Conservation (phyloP, 2,888 invertebrate genomes). For the Drosophila kanekoi region DNA sequence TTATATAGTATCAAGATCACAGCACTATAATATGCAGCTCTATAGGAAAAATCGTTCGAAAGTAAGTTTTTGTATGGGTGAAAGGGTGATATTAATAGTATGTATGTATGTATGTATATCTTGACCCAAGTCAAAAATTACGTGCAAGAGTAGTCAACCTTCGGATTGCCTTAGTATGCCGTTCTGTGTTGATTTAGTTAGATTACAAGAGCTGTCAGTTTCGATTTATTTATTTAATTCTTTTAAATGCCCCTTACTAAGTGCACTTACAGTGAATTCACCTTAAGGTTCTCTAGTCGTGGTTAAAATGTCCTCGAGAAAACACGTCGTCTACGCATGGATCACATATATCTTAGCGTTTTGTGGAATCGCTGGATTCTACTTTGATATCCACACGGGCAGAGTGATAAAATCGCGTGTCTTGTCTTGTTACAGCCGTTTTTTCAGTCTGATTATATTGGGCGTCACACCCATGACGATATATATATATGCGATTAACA, state of each 20-base stretch:
- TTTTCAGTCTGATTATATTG: not conserved
- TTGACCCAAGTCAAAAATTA: too few relatives aligned
- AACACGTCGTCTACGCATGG: conserved; percentile 8
- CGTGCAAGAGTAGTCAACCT: too few relatives aligned
- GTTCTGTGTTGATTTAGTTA: too few relatives aligned
- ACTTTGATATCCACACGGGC: conserved; percentile 1
- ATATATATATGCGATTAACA: not conserved
- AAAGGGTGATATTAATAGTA: too few relatives aligned
- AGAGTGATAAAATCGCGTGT: conserved; percentile 14
- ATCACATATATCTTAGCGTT: conserved; percentile 12
- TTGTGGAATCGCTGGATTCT: conserved; percentile 10
- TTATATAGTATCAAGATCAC: too few relatives aligned
- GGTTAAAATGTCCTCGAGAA: conserved; percentile 7
- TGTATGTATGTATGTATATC: too few relatives aligned
- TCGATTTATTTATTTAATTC: not conserved
- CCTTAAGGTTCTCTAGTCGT: not conserved
- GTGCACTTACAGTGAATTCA: not conserved
- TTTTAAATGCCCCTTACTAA: not conserved
- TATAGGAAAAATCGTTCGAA: too few relatives aligned
- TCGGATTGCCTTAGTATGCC: too few relatives aligned
- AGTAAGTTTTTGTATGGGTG: too few relatives aligned
- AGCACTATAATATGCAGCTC: too few relatives aligned
- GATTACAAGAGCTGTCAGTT: conserved; percentile 3
- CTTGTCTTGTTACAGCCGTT: not conserved
- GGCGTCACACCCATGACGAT: not conserved